Base-by-base conservation (phyloP, 2,797 vertebrate species). In the Coccyzus lansbergi region DNA sequence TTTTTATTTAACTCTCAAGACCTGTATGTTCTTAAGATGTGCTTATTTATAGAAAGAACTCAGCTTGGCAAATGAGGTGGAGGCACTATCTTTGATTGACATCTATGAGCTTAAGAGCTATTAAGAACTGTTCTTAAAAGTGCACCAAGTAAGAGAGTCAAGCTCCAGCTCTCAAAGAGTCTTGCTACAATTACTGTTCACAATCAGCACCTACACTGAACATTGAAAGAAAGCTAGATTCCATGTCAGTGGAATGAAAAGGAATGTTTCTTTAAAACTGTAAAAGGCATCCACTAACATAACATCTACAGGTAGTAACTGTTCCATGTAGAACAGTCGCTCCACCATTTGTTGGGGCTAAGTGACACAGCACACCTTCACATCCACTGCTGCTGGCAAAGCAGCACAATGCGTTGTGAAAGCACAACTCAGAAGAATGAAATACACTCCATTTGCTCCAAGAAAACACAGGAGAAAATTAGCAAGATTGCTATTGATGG, bases 181-280 rank as follows among this genome's bases (percentile, higher is more conserved):
- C 42, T 77, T 64, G 22, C 51, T 70, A 76, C 28, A 15, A 40
- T 42, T 86, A 69, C 19, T 62, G 33, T 42, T 76, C 67, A 64
- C 62, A 44, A 82, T 34, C 44, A 85, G 80, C 70, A 85, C 53
- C 90, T 40, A 69, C 51, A 55, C 14, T 92, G 36, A 52, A 62
- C 34, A 69, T 53, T 3, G 1, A 62, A 94, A 94, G 67, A 34
- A 92, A 94, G 56, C 24, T 33, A 79, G 74, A 88, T 33, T 52
- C 19, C 24, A 18, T 21, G 34, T 65, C 67, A 86, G 60, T 9
- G 65, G 75, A 84, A 84, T 5, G 18, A 31, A 92, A 69, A 83
- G 65, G 29, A 80, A 58, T 4, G 38, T 36, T 40, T 93, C 80
- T 72, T 69, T 90, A 90, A 93, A 93, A 67, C 34, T 90, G 90